Evolutionary conservation across 2,113 vertebrate genomes (phyloP), one percentile per base, ranked within the genome.

Genomic region (Actenoides lindsayi): DNA sequence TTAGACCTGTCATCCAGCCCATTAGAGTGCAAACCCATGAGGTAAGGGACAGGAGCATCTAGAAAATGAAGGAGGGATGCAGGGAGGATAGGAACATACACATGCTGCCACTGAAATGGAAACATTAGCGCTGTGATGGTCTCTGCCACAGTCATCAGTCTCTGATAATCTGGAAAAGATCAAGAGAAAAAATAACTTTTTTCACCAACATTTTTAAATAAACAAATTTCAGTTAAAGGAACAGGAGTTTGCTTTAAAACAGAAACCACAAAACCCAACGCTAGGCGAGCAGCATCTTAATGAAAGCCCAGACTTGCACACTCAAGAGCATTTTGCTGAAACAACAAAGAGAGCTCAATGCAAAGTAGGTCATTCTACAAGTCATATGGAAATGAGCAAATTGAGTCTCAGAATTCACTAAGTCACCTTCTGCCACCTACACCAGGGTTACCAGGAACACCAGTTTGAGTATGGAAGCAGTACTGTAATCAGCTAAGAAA

Each of bases 111-210:
- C 80, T 98, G 98, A 97, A 98, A 99, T 71, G 98, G 98, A 96
- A 99, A 99, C 98, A 99, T 98, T 53, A 99, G 97, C 81, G 98
- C 98, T 70, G 98, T 99, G 97, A 99, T 98, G 76, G 98, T 98
- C 98, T 99, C 98, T 24, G 98, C 98, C 96, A 99, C 98, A n/a
- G 98, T 98, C 98, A 99, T 99, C 97, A 99, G 97, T 87, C 98
- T 98, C 98, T 99, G 98, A 97, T 99, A 99, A 98, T 99, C 98
- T 99, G 97, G 71, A 97, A 96, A 95, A 92, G 18, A 95, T 41
- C 11, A 94, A 96, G 64, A 82, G 92, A 88, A 90, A 88, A 53
- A 53, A 67, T 65, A 31, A 18, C 33, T 84, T 44, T 4, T 90
- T 94, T 93, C 87, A 80, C 30, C 81, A 93, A 70, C 46, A 54